Conservation (phyloP, 2,113 vertebrate genomes). For the Gallinago jamesoni region DNA sequence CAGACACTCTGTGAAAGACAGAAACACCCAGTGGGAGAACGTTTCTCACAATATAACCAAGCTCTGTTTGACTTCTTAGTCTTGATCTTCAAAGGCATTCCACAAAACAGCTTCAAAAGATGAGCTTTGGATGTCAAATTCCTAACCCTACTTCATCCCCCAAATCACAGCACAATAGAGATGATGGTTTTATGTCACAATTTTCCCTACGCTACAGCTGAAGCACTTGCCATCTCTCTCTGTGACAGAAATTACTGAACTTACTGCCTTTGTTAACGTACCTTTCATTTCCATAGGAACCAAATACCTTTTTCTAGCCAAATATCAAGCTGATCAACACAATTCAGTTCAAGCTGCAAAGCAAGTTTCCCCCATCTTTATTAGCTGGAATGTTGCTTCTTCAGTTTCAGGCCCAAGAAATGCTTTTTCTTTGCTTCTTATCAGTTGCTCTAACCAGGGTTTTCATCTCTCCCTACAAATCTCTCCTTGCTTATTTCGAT, state of each 20-base stretch:
- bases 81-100: slow-evolving; percentile 66
- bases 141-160: background rate
- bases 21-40: slow-evolving; percentile 24
- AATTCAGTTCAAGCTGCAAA: background rate
- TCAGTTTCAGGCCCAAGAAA: slow-evolving; percentile 6
- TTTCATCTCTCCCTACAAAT: background rate
- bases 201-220: background rate
- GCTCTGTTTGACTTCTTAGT: slow-evolving; percentile 37
- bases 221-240: background rate
- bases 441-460: background rate
- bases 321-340: background rate
- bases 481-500: background rate
- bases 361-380: background rate
- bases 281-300: background rate
- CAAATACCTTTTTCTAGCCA: background rate
- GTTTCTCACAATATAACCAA: background rate
- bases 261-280: background rate
- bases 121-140: slow-evolving; percentile 25
- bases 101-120: slow-evolving; percentile 55
- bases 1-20: background rate
- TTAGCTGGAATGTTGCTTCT: background rate
- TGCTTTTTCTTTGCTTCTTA: background rate
- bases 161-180: background rate
- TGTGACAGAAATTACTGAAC: background rate
- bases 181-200: background rate